Conservation (phyloP, 2,797 vertebrate genomes). For the Gambusia yucatana region DNA sequence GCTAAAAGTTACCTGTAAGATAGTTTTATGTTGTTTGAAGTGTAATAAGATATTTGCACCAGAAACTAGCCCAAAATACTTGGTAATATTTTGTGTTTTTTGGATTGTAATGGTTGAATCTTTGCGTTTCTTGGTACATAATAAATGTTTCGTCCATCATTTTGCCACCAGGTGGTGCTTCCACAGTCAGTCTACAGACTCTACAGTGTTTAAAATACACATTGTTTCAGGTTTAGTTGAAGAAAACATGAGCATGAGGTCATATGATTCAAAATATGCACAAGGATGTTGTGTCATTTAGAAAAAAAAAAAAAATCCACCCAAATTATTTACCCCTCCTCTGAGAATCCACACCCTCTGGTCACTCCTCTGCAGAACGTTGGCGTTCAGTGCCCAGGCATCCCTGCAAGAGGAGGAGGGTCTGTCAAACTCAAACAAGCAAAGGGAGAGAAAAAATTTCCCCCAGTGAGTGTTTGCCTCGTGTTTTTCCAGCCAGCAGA, state of each 20-base stretch:
- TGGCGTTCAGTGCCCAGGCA: constrained; percentile 59
- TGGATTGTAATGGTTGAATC: neutral
- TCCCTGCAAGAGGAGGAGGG: constrained; percentile 63
- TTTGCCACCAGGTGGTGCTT: constrained; percentile 75
- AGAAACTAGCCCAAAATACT: too few relatives aligned
- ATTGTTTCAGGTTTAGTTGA: constrained; percentile 12
- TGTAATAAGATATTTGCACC: too few relatives aligned
- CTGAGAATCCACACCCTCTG: constrained; percentile 63
- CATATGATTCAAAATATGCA: constrained; percentile 31
- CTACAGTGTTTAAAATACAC: neutral
- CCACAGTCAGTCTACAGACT: constrained; percentile 7
- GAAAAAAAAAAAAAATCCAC: constrained; percentile 48
- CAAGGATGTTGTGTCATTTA: constrained; percentile 22
- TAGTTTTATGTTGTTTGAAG: too few relatives aligned
- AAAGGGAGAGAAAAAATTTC: constrained; percentile 42
- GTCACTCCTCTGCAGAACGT: constrained; percentile 46
- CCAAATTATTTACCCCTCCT: constrained; percentile 62
- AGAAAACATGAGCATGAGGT: neutral
- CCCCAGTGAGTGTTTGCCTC: constrained; percentile 45
- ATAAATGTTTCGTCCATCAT: constrained; percentile 28
- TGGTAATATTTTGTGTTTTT: too few relatives aligned
- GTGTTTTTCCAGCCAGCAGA: constrained; percentile 52
- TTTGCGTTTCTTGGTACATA: constrained; percentile 26
- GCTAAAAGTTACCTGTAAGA: too few relatives aligned
- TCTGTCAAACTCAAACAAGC: constrained; percentile 44